Percentiles rank a stretch among this genome's conserved stretches.
Conservation (phyloP, 2,113 vertebrate species). For the Melanerpes formicivorus region DNA sequence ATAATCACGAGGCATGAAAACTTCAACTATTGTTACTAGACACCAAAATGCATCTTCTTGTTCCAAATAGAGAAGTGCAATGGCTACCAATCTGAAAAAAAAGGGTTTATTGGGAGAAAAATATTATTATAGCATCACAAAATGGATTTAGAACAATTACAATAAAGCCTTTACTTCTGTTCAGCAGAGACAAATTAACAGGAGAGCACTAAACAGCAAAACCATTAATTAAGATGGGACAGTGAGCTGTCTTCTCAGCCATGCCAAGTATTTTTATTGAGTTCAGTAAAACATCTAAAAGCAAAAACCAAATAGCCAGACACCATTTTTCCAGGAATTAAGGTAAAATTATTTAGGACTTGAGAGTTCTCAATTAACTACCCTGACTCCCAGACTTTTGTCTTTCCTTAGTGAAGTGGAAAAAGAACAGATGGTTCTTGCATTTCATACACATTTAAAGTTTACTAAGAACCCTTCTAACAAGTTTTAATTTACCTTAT, state of each 20-base stretch:
- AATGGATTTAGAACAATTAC: not conserved
- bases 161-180: not conserved
- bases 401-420: not conserved
- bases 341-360: too few relatives aligned
- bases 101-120: not conserved
- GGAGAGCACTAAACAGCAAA: not conserved
- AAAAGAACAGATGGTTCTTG: not conserved
- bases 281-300: not conserved
- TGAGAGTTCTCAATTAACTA: too few relatives aligned
- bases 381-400: not conserved
- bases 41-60: slow-evolving; percentile 99
- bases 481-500: not conserved
- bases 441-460: not conserved
- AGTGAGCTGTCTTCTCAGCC: not conserved
- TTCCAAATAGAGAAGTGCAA: slow-evolving; percentile 95
- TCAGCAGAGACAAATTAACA: not conserved
- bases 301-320: not conserved
- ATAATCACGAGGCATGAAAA: slow-evolving; percentile 98
- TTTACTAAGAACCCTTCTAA: not conserved
- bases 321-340: not conserved
- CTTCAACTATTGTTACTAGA: slow-evolving; percentile 93
- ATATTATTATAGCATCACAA: not conserved
- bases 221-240: not conserved
- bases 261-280: not conserved
- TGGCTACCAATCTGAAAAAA: slow-evolving; percentile 86